Conservation (phyloP, 2,888 invertebrate species). For the Epistrophella euchroma region DNA sequence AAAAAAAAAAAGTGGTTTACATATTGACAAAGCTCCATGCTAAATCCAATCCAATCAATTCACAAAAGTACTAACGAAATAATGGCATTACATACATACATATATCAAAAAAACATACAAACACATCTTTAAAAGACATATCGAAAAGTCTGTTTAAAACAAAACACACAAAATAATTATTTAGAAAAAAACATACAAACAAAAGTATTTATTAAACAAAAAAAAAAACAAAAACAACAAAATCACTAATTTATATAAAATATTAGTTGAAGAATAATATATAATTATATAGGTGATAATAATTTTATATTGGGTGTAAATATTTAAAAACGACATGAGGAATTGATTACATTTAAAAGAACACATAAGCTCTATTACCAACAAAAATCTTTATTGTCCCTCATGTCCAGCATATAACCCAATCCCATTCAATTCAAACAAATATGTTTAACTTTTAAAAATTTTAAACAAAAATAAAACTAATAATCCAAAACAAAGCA, state of each 20-base stretch:
- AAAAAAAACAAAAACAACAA: constrained; percentile 27
- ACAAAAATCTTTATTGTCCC: constrained; percentile 66
- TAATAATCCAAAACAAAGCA: constrained; percentile 41
- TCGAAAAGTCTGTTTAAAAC: constrained; percentile 70
- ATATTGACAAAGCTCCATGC: not conserved
- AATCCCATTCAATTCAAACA: constrained; percentile 44
- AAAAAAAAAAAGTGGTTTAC: too few species aligned
- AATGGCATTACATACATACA: constrained; percentile 1
- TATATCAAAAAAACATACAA: constrained; percentile 15
- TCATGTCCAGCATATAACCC: constrained; percentile 67
- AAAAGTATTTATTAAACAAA: constrained; percentile 61
- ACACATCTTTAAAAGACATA: constrained; percentile 74
- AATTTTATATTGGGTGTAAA: constrained; percentile 70
- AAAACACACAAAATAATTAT: constrained; percentile 27
- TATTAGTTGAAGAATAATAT: constrained; percentile 60
- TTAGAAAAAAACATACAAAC: constrained; percentile 40
- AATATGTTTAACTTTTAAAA: constrained; percentile 39
- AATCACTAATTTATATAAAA: constrained; percentile 50
- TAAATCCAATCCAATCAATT: not conserved
- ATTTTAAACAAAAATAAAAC: constrained; percentile 16
- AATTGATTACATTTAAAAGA: constrained; percentile 73
- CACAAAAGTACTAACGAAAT: constrained; percentile 10
- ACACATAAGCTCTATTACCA: constrained; percentile 49
- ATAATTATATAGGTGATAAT: constrained; percentile 61
- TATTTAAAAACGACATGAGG: constrained; percentile 69